Percentiles rank a stretch among this genome's conserved stretches.
These are phyloP conservation scores for Pilophorus perplexus DNA, from an alignment of 2,888 invertebrate genomes.

Conservation along the genomic window DNA sequence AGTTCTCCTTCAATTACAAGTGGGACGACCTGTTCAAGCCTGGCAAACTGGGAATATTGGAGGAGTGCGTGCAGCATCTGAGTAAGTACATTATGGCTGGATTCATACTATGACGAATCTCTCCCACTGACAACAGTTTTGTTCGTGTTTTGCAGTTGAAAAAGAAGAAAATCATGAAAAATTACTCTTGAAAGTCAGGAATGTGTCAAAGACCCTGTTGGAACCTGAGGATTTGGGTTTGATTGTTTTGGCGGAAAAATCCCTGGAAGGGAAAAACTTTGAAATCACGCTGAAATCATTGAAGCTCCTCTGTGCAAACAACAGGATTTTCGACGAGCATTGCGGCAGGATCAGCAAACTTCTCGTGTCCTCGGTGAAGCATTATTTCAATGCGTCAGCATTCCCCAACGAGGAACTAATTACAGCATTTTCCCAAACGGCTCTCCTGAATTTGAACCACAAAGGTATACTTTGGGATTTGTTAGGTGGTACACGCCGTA, in stretches of 20 bases:
- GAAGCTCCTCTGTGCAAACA: constrained; percentile 7
- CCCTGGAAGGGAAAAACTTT: not conserved
- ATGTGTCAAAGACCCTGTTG: not conserved
- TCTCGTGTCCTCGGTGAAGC: not conserved
- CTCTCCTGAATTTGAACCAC: constrained; percentile 10
- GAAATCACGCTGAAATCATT: not conserved
- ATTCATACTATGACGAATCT: no score
- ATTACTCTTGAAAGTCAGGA: not conserved
- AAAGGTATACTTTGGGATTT: constrained; percentile 8
- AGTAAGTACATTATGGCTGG: no score
- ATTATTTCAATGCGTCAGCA: not conserved
- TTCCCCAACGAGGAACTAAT: not conserved
- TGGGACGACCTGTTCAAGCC: no score
- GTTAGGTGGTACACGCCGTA: no score
- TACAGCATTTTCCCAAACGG: not conserved
- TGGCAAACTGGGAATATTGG: no score
- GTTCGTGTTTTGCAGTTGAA: constrained; percentile 3
- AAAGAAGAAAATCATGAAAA: not conserved
- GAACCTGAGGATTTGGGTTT: constrained; percentile 26
- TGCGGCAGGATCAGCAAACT: not conserved
- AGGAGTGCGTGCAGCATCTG: no score
- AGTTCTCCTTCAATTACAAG: no score
- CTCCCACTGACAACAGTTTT: no score
- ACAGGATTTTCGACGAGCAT: constrained; percentile 6
- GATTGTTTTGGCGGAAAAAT: constrained; percentile 7